phyloP scores from a whole-genome alignment of 35 echinoderm and acorn worm genomes.

The Anneissia japonica region DNA sequence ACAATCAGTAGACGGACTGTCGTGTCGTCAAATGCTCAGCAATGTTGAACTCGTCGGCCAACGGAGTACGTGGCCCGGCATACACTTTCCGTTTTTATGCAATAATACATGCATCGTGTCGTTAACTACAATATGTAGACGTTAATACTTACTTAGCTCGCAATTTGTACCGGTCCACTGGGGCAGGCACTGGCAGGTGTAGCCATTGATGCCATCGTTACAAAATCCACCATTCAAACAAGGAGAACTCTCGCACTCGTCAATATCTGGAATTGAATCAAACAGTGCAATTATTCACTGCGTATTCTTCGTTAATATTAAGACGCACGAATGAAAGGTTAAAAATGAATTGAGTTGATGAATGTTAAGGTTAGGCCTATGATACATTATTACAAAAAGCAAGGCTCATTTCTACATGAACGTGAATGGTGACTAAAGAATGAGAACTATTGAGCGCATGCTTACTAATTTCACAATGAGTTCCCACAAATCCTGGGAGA shows the following conservation, averaged over 20 bases:
- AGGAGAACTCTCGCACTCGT: not conserved
- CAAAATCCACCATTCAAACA: not conserved
- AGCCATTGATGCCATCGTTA: not conserved
- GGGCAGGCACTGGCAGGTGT: not conserved
- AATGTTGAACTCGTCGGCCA: no score
- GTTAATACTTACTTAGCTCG: not conserved
- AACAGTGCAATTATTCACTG: no score
- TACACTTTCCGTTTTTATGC: no score
- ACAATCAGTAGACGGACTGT: no score
- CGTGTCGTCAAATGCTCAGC: no score
- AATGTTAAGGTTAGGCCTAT: not conserved
- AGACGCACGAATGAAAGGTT: not conserved
- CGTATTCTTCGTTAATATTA: not conserved
- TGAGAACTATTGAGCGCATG: no score
- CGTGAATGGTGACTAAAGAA: no score
- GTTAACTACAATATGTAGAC: no score
- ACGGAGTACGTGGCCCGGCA: no score
- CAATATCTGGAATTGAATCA: not conserved
- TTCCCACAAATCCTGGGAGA: not conserved
- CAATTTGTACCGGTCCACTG: not conserved
- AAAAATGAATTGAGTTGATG: not conserved
- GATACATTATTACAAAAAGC: not conserved
- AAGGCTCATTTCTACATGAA: no score
- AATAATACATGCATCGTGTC: no score
- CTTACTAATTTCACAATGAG: slow-evolving; percentile 13